These are phyloP conservation scores for Centrocercus urophasianus DNA, from an alignment of 2,113 vertebrate species.

Conservation along the genomic window DNA sequence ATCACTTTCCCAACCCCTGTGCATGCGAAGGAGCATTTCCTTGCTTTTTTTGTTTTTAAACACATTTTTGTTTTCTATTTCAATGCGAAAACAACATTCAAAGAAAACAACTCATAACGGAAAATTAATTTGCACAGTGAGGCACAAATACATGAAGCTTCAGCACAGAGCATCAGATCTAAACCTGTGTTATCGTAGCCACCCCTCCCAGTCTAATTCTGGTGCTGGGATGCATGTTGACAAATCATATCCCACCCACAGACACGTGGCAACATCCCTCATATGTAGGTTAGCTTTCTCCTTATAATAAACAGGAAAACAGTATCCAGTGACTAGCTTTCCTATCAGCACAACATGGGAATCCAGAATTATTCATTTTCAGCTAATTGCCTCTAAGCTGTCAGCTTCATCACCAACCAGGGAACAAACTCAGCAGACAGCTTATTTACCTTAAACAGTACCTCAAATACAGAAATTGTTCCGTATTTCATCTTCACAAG, in stretches of 20 bases:
- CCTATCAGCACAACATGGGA: neutral
- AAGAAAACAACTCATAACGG: neutral
- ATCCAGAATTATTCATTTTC: neutral
- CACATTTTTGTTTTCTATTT: neutral
- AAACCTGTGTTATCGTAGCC: neutral
- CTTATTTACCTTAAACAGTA: neutral
- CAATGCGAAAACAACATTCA: neutral
- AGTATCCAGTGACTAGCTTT: neutral
- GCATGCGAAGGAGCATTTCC: neutral
- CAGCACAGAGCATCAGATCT: neutral
- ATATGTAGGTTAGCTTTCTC: neutral
- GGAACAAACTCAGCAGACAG: neutral
- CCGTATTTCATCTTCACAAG: neutral
- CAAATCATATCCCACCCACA: slow-evolving; percentile 17
- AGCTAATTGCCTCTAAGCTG: neutral
- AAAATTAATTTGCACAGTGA: neutral
- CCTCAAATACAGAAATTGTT: neutral
- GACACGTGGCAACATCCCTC: neutral
- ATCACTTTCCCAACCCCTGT: neutral
- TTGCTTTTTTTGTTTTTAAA: neutral
- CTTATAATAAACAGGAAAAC: neutral
- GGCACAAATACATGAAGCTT: neutral
- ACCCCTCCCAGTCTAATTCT: neutral
- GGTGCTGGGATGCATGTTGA: neutral
- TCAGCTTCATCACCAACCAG: neutral